Conservation (phyloP, 2,888 invertebrate genomes). For the Pseudoips prasinana region DNA sequence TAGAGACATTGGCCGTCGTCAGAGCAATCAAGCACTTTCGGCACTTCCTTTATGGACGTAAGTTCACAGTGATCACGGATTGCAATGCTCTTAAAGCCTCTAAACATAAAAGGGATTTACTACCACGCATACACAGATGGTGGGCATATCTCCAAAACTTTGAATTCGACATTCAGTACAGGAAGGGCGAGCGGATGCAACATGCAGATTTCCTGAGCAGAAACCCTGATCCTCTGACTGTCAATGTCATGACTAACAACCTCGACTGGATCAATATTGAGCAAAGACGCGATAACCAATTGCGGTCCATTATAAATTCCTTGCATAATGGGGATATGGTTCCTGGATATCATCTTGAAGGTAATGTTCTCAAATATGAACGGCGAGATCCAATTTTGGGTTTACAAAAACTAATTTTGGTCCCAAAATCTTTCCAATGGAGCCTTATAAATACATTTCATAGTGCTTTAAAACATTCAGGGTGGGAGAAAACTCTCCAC, state of each 20-base stretch:
- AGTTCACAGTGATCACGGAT: slow-evolving; percentile 16
- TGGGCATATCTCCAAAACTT: slow-evolving; percentile 38
- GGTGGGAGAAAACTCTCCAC: slow-evolving; percentile 4
- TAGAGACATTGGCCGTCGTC: slow-evolving; percentile 12
- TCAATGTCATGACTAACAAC: slow-evolving; percentile 22
- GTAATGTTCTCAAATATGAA: not conserved
- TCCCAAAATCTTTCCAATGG: slow-evolving; percentile 27
- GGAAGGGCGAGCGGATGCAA: slow-evolving; percentile 22
- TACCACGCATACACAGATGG: slow-evolving; percentile 37
- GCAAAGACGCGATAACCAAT: slow-evolving; percentile 6
- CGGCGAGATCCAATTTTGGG: not conserved
- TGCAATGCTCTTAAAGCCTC: slow-evolving; percentile 41
- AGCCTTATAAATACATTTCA: slow-evolving; percentile 29
- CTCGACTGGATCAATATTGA: slow-evolving; percentile 29
- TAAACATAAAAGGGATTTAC: slow-evolving; percentile 31
- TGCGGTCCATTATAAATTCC: not conserved
- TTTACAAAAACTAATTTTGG: slow-evolving; percentile 1
- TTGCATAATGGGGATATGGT: not conserved
- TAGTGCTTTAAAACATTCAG: slow-evolving; percentile 18
- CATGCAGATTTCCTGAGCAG: slow-evolving; percentile 34
- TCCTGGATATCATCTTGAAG: not conserved
- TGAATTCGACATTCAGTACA: slow-evolving; percentile 27
- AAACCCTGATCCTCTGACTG: slow-evolving; percentile 13
- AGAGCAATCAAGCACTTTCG: slow-evolving; percentile 36
- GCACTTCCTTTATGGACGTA: slow-evolving; percentile 26